Conservation (phyloP, 2,888 invertebrate genomes). For the Quadriops clusia region DNA sequence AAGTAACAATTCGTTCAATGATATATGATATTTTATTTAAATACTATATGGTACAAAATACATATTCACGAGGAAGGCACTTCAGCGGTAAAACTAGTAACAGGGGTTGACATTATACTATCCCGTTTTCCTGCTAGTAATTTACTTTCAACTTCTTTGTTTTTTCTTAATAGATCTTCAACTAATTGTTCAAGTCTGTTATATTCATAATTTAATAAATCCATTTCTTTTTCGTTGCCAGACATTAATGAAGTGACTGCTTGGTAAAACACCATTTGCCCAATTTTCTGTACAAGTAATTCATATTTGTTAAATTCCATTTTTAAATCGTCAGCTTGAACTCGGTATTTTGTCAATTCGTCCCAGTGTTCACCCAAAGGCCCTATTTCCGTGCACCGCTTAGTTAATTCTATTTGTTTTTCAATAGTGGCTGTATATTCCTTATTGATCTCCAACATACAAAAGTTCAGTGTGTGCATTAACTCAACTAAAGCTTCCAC, state of each 20-base stretch:
- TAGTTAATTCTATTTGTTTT: constrained; percentile 31
- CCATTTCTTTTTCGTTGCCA: constrained; percentile 14
- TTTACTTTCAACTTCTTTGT: constrained; percentile 26
- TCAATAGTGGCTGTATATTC: constrained; percentile 29
- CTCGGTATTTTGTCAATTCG: constrained; percentile 27
- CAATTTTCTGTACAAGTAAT: constrained; percentile 27
- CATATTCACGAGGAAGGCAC: constrained; percentile 1
- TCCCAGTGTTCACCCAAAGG: constrained; percentile 28
- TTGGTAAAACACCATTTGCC: constrained; percentile 26
- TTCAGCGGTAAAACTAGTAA: too few relatives aligned
- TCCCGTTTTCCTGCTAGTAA: constrained; percentile 25
- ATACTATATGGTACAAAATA: neutral
- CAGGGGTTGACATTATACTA: too few relatives aligned
- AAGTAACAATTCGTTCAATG: constrained; percentile 1
- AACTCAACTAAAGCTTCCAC: constrained; percentile 27
- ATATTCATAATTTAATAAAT: constrained; percentile 14
- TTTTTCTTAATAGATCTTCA: constrained; percentile 24
- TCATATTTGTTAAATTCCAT: constrained; percentile 28
- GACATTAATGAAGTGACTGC: constrained; percentile 16
- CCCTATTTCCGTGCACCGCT: constrained; percentile 22
- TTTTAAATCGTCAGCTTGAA: constrained; percentile 25
- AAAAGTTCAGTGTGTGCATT: constrained; percentile 26
- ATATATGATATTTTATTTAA: neutral
- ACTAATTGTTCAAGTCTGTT: constrained; percentile 25
- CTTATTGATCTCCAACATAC: constrained; percentile 25